A percentile compares a stretch with the other conserved stretches of the same genome.
phyloP scores from a whole-genome alignment of 2,888 invertebrate genomes.

The Harpagoxenus sublaevis region DNA sequence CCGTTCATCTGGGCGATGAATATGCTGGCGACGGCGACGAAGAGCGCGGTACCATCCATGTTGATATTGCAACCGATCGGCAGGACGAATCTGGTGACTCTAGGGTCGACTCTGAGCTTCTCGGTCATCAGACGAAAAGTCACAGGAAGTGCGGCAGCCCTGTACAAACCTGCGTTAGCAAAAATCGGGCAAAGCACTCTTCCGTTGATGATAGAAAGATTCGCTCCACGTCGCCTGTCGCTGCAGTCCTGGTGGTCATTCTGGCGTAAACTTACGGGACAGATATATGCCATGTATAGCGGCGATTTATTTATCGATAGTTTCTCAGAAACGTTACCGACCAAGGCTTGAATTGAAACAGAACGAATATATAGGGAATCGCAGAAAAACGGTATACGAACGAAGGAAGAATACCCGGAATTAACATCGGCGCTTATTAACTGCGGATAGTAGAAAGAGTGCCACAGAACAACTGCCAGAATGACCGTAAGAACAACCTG shows the following conservation, averaged over 20 bases:
- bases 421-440: slow-evolving; percentile 28
- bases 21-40: slow-evolving; percentile 94
- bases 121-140: slow-evolving; percentile 96
- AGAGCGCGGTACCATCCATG: slow-evolving; percentile 96
- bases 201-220: slow-evolving; percentile 52
- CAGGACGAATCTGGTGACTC: slow-evolving; percentile 95
- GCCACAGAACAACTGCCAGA: slow-evolving; percentile 68
- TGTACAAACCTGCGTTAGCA: slow-evolving; percentile 83
- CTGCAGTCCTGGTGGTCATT: slow-evolving; percentile 77
- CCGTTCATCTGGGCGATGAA: slow-evolving; percentile 96
- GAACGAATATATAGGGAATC: background rate
- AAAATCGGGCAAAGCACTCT: slow-evolving; percentile 49
- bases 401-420: slow-evolving; percentile 14
- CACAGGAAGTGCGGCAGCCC: slow-evolving; percentile 95
- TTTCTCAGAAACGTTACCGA: slow-evolving; percentile 38
- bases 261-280: slow-evolving; percentile 69
- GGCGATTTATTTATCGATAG: slow-evolving; percentile 14
- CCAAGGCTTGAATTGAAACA: slow-evolving; percentile 41
- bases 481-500: slow-evolving; percentile 73
- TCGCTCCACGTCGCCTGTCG: slow-evolving; percentile 62
- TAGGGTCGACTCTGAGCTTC: slow-evolving; percentile 92
- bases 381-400: slow-evolving; percentile 40
- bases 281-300: background rate
- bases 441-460: slow-evolving; percentile 34
- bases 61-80: slow-evolving; percentile 97